Percentiles rank a stretch among this genome's conserved stretches.
These are phyloP conservation scores for Amorpha juglandis DNA, from an alignment of 2,888 invertebrate genomes.

Conservation along the genomic window DNA sequence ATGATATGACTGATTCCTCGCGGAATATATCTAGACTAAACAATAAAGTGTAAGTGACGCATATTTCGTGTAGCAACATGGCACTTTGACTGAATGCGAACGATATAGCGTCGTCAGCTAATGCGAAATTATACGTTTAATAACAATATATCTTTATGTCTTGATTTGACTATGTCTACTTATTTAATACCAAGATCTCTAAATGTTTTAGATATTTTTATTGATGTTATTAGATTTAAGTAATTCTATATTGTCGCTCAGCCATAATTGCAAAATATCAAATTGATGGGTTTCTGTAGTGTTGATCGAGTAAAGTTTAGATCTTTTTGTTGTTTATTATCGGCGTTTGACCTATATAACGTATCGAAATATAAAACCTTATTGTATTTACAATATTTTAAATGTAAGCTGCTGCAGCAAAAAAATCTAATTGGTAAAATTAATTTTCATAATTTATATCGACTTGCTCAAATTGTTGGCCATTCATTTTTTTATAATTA, in stretches of 20 bases:
- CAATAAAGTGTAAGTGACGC: conserved; percentile 2
- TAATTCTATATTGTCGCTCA: conserved; percentile 27
- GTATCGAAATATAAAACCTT: not conserved
- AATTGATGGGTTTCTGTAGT: conserved; percentile 44
- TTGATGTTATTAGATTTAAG: conserved; percentile 22
- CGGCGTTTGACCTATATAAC: conserved; percentile 2
- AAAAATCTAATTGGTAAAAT: not conserved
- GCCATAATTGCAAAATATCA: conserved; percentile 33
- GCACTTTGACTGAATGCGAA: not conserved
- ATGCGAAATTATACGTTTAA: conserved; percentile 6
- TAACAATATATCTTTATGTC: not conserved
- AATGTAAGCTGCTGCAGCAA: not conserved
- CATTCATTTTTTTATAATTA: too few species aligned
- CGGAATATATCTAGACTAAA: not conserved
- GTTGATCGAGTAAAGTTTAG: not conserved
- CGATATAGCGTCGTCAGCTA: not conserved
- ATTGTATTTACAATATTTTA: not conserved
- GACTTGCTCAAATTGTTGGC: not conserved
- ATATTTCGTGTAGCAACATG: not conserved
- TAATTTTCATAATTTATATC: not conserved
- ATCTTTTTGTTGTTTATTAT: not conserved
- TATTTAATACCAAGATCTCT: conserved; percentile 43
- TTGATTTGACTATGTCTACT: conserved; percentile 21
- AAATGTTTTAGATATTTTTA: conserved; percentile 32
- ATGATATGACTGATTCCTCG: conserved; percentile 4